Base-by-base conservation (phyloP, 1,140 invertebrate genomes). In the Aphelenchoides besseyi region DNA sequence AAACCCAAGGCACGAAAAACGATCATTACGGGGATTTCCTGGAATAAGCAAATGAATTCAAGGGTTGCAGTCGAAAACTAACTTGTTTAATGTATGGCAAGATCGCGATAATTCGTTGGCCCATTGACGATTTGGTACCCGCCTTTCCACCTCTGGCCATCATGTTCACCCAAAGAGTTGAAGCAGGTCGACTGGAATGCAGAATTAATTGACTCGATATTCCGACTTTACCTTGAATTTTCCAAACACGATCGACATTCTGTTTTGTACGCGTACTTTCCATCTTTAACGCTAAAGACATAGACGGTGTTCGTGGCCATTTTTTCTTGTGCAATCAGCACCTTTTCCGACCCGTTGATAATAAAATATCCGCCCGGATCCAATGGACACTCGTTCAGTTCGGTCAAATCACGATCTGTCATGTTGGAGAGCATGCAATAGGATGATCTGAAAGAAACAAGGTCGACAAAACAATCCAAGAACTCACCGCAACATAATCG, bases 261-360 rank as follows among this genome's bases (percentile, higher is more conserved):
- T 68, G 94, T 91, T 87, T 97, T 98, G 83, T 91, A 98, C 5
- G 94, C 93, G 88, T 93, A 98, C 86, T 98, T 98, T 0, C 87
- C 88, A 74, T 89, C 89, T 87, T 98, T 98, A 92, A 98, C 95
- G 81, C 92, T 92, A 84, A 98, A 98, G 1, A 98, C 96, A 87
- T 98, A 98, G 1, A 98, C 96, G 67, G 95, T 97, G 85, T 98
- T 98, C 8, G 95, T 97, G 12, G 96, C 95, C 95, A 98, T 98
- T 87, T 98, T 98, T 85, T 98, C 95, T 86, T 98, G 95, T 5
- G 95, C 95, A 86, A 98, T 98, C 0, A 98, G 86, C 0, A 91
- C 93, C 85, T 96, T 96, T 87, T 96, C 93, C 5, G 93, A 95
- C 1, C 93, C 93, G 84, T 96, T 96, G 52, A 96, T 95, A 78